phyloP scores from a whole-genome alignment of 2,113 vertebrate species.

The Spea multiplicata region DNA sequence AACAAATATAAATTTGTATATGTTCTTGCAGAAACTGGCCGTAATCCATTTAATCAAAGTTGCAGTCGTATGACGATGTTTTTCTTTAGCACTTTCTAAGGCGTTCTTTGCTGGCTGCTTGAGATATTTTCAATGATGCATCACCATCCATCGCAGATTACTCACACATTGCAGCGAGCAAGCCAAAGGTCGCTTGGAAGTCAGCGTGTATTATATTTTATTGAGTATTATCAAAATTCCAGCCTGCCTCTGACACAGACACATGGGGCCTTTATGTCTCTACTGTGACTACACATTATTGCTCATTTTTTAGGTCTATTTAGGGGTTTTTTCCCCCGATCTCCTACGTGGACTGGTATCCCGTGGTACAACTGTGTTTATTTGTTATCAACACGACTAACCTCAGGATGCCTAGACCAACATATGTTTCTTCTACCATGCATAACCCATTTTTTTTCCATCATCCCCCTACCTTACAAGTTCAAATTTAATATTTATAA shows the following conservation, averaged over 20 bases:
- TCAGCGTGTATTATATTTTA: conserved; percentile 27
- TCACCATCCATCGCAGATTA: conserved; percentile 31
- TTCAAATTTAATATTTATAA: too few species aligned
- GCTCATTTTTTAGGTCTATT: not conserved
- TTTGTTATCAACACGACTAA: too few species aligned
- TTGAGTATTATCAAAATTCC: conserved; percentile 26
- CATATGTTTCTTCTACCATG: too few species aligned
- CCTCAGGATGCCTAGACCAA: too few species aligned
- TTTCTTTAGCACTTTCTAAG: conserved; percentile 33
- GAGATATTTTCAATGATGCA: conserved; percentile 35
- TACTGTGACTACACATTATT: not conserved
- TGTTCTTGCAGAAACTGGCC: conserved; percentile 24
- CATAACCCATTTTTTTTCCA: too few species aligned
- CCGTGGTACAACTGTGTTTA: too few species aligned
- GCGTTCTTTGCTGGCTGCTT: conserved; percentile 31
- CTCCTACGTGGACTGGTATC: too few species aligned
- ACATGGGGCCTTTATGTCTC: not conserved
- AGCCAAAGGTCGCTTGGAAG: conserved; percentile 33
- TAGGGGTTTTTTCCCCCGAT: not conserved
- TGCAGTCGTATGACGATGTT: conserved; percentile 24
- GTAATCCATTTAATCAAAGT: conserved; percentile 36
- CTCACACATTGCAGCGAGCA: conserved; percentile 20
- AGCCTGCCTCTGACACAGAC: not conserved
- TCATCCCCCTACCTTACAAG: too few species aligned
- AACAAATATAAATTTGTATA: conserved; percentile 16